Conservation (phyloP, 2,113 vertebrate species). For the Embiotoca jacksoni region DNA sequence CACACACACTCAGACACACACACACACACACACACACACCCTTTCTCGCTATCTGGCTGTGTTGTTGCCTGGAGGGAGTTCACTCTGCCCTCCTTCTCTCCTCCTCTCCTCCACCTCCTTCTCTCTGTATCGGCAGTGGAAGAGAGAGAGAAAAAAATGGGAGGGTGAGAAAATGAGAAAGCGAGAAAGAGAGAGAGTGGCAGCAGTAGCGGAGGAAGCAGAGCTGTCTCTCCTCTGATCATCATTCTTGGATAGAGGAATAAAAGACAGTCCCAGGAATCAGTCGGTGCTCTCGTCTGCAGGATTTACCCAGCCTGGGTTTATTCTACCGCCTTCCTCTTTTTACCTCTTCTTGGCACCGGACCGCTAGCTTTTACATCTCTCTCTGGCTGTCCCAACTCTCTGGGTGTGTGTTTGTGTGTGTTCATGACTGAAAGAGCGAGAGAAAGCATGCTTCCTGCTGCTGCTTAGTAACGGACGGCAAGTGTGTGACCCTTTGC, state of each 20-base stretch:
- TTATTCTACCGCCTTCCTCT: slow-evolving; percentile 74
- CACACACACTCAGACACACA: slow-evolving; percentile 7
- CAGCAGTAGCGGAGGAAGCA: slow-evolving; percentile 73
- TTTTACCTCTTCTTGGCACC: slow-evolving; percentile 79
- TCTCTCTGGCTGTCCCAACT: slow-evolving; percentile 63
- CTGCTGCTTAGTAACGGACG: slow-evolving; percentile 70
- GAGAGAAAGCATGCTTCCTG: slow-evolving; percentile 49
- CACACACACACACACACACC: slow-evolving; percentile 30
- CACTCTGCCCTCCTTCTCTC: slow-evolving; percentile 80
- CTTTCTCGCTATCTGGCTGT: slow-evolving; percentile 78
- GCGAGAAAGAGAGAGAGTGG: slow-evolving; percentile 65
- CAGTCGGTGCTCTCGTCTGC: slow-evolving; percentile 64
- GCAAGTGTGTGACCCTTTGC: slow-evolving; percentile 75
- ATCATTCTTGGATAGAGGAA: slow-evolving; percentile 83
- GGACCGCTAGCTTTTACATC: slow-evolving; percentile 69
- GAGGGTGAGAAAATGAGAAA: slow-evolving; percentile 62
- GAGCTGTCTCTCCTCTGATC: slow-evolving; percentile 75
- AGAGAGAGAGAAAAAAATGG: slow-evolving; percentile 69
- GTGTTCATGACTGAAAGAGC: slow-evolving; percentile 54
- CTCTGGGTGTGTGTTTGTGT: slow-evolving; percentile 51
- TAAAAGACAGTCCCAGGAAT: slow-evolving; percentile 76
- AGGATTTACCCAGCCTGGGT: slow-evolving; percentile 85
- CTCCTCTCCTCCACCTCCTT: slow-evolving; percentile 79
- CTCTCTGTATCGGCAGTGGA: slow-evolving; percentile 78
- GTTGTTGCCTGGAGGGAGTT: slow-evolving; percentile 83